A percentile compares a stretch with the other conserved stretches of the same genome.
phyloP scores from a whole-genome alignment of 2,113 vertebrate genomes.

The Myiozetetes cayanensis region DNA sequence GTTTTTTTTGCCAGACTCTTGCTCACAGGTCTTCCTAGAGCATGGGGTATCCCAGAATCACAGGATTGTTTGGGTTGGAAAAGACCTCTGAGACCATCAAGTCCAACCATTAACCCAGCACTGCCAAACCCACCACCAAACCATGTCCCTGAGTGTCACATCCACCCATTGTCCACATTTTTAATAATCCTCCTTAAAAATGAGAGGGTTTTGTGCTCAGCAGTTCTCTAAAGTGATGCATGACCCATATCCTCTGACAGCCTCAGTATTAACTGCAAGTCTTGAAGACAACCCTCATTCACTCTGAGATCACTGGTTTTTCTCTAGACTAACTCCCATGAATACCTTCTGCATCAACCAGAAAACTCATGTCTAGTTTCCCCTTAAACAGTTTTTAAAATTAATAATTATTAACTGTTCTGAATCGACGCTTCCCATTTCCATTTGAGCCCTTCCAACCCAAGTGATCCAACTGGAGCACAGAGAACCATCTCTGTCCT shows the following conservation, averaged over 20 bases:
- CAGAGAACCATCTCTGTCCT: too few species aligned
- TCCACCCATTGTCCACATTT: background rate
- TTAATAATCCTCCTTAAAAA: background rate
- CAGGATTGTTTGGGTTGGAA: background rate
- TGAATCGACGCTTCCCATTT: background rate
- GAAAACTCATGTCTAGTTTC: background rate
- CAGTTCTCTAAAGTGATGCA: background rate
- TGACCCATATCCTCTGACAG: background rate
- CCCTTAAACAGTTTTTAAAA: background rate
- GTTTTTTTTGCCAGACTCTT: background rate
- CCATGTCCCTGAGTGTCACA: background rate
- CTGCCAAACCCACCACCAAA: background rate
- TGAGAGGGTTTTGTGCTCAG: background rate
- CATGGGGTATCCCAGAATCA: background rate
- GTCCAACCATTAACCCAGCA: background rate
- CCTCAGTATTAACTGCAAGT: background rate
- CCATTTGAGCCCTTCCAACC: background rate
- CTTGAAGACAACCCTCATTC: background rate
- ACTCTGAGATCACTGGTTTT: background rate
- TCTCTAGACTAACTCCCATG: background rate
- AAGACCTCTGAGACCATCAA: background rate
- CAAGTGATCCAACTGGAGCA: background rate
- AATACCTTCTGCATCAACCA: background rate
- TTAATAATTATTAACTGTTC: background rate
- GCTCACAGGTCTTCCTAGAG: background rate